Conservation (phyloP, 2,888 invertebrate species). For the Protodeltote pygarga region DNA sequence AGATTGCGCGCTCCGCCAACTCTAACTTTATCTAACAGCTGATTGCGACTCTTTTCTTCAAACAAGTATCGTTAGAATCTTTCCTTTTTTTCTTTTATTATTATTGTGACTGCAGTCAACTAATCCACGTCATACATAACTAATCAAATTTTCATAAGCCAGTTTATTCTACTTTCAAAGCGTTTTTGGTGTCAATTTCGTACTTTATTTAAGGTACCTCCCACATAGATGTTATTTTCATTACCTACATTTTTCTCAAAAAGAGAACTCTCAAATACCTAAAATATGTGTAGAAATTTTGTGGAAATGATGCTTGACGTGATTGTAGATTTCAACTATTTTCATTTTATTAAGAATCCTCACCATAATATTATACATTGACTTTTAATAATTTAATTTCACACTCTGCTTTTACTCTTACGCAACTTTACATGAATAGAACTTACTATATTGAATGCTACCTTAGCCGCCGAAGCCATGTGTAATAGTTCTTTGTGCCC, state of each 20-base stretch:
- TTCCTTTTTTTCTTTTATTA: conserved; percentile 56
- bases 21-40: conserved; percentile 79
- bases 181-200: background rate
- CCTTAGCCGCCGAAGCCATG: conserved; percentile 30
- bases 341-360: no score
- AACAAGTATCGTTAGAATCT: conserved; percentile 72
- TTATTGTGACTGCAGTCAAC: conserved; percentile 36
- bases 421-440: conserved; percentile 18
- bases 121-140: conserved; percentile 36
- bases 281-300: no score
- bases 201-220: background rate
- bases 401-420: conserved; percentile 1
- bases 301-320: no score
- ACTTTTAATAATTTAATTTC: background rate
- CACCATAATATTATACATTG: background rate
- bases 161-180: no score
- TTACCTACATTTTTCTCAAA: no score
- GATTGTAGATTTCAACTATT: no score
- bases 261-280: no score
- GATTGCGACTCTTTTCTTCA: conserved; percentile 74
- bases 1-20: conserved; percentile 70
- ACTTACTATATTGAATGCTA: conserved; percentile 37
- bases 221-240: no score
- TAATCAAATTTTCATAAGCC: conserved; percentile 31
- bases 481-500: conserved; percentile 54